Evolutionary conservation across 2,888 invertebrate species (phyloP), one percentile per base, ranked within the genome.

Genomic region (Caenorhabditis auriculariae): DNA sequence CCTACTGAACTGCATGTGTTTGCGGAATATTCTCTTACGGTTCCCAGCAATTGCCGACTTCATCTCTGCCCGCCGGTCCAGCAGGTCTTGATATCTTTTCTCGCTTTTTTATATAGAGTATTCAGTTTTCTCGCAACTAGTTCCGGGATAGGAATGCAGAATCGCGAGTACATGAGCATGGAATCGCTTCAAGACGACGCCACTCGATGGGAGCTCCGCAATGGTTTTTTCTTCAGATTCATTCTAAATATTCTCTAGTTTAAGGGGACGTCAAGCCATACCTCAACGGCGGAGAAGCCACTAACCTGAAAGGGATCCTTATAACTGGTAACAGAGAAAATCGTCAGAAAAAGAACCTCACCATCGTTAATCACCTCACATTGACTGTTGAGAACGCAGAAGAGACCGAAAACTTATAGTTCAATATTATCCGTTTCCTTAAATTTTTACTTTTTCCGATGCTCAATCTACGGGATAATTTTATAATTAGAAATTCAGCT

Each of bases 1-100:
- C 45, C 54, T 78, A 1, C 42, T 56, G 19, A 72, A 72, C 41
- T 76, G 73, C 44, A 32, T 51, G 19, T 76, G 74, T 41, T 29
- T 75, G 12, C 57, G 62, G 24, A 61, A 29, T 4, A 32, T 64
- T 9, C 27, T 65, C 3, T 50, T 50, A 23, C 37, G 57, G 35
- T 47, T 58, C 21, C 69, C 65, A 7, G 44, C 46, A 4, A 54
- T 64, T 17, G 58, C 64, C 17, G 45, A 54, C 9, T 66, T 62
- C 37, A 3, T 66, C 21, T n/a, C 56, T 6, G 52, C 46, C 9
- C 23, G 69, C 37, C 54, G 66, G 27, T 52, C 53, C 23, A 69
- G 66, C 51, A 61, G 68, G 57, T 69, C 27, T 3, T 23, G 15
- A n/a, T 5, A 3, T 4, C 19, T 26, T 27, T 24, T n/a, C 5